Base-by-base conservation (phyloP, 2,888 invertebrate genomes). In the Orthosia incerta region DNA sequence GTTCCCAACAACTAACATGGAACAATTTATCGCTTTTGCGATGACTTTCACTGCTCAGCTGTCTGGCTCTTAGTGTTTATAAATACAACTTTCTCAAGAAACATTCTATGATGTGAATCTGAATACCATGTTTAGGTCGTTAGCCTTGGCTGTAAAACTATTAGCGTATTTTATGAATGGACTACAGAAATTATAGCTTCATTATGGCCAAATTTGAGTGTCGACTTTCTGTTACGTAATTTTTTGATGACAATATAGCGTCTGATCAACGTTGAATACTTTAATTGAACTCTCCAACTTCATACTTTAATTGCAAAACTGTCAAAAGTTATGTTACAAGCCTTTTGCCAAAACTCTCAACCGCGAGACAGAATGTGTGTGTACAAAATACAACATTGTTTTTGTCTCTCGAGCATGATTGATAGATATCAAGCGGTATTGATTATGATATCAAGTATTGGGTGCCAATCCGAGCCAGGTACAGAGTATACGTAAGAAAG, bases 51-150 rank as follows among this genome's bases (percentile, higher is more conserved):
- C 86, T 87, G 71, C 61, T 79, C 79, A 82, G 73, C 75, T 85
- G 82, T 70, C 85, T 74, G 80, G 61, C 23, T 50, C 79, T 55
- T 79, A 74, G 77, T 87, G 80, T 83, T 79, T 87, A 79, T 79
- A 80, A 87, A 85, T 78, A 82, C 85, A 76, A 87, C 86, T 86
- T 86, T 86, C 86, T 76, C 87, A 79, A 85, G 77, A 83, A 74
- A 74, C 80, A 77, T 80, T 85, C 80, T 73, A 87, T 83, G 75
- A 79, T 85, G 78, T 71, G 76, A 79, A 79, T 85, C 76, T 71
- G 76, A 79, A 78, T 73, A 74, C 75, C 65, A 72, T 71, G 75
- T 72, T 71, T 59, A 74, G 73, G 74, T 65, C 45, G 69, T 56
- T 60, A 66, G 31, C 71, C 53, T 79, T 71, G 76, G 61, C 59